Percentiles rank a stretch among this genome's conserved stretches.
Conservation (phyloP, 92 coral and sea anemone species). For the Porites cylindrica region DNA sequence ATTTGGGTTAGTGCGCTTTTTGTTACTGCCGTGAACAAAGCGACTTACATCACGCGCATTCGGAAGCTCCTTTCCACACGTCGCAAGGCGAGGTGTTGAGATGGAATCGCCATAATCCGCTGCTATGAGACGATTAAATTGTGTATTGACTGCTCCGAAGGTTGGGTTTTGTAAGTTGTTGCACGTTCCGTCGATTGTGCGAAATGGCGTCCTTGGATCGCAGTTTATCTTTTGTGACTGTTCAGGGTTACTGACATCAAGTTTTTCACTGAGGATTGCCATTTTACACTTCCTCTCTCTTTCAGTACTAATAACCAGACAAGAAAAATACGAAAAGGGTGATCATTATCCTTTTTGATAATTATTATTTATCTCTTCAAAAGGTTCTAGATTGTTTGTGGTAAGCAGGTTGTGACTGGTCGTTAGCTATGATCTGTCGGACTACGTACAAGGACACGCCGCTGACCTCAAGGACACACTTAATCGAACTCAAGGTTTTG, state of each 20-base stretch:
- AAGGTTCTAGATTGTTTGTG: no score
- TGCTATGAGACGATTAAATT: slow-evolving; percentile 47
- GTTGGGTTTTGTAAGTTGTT: slow-evolving; percentile 64
- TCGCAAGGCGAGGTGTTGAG: slow-evolving; percentile 54
- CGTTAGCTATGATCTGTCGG: no score
- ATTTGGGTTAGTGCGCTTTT: slow-evolving; percentile 10
- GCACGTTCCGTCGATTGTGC: slow-evolving; percentile 76
- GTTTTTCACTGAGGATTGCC: not conserved
- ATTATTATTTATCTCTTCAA: not conserved
- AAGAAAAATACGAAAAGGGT: not conserved
- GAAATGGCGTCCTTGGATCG: slow-evolving; percentile 25
- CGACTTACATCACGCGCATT: slow-evolving; percentile 55
- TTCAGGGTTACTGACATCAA: not conserved
- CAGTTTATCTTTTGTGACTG: not conserved
- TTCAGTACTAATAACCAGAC: not conserved
- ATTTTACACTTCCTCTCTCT: not conserved
- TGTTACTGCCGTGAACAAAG: slow-evolving; percentile 31
- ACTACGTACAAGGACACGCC: no score
- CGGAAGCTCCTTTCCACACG: slow-evolving; percentile 29
- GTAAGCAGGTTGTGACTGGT: no score
- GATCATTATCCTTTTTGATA: no score
- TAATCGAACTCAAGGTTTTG: no score
- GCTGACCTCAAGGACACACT: no score
- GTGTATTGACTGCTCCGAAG: slow-evolving; percentile 62
- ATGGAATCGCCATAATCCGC: slow-evolving; percentile 70